Conservation (phyloP, 2,113 vertebrate species). For the Gymnarchus niloticus region DNA sequence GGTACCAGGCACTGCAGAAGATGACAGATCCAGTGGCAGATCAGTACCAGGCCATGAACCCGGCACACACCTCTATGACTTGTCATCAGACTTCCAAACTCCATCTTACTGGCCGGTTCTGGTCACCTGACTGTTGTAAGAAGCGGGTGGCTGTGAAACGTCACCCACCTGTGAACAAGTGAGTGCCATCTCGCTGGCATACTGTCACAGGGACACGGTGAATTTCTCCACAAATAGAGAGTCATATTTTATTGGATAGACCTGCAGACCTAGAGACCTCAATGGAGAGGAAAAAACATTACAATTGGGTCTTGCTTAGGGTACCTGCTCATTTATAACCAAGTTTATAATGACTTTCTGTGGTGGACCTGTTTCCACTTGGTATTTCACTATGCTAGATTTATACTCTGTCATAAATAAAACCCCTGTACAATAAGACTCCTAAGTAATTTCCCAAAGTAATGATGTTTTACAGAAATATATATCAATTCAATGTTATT, state of each 20-base stretch:
- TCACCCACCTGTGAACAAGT: neutral
- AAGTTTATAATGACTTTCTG: constrained; percentile 65
- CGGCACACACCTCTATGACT: neutral
- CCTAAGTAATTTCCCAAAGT: constrained; percentile 37
- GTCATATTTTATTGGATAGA: constrained; percentile 33
- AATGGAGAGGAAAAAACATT: constrained; percentile 41
- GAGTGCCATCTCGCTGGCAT: neutral
- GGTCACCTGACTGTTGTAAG: neutral
- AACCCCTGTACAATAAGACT: constrained; percentile 36
- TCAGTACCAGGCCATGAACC: neutral
- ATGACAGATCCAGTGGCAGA: neutral
- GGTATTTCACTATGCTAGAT: constrained; percentile 29
- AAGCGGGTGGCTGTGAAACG: neutral
- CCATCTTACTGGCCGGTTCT: neutral
- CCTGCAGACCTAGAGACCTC: constrained; percentile 34
- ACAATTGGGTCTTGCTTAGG: constrained; percentile 57
- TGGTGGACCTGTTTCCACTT: constrained; percentile 33
- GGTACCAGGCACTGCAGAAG: neutral
- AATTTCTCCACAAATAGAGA: neutral
- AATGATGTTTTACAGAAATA: constrained; percentile 42
- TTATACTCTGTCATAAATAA: constrained; percentile 37
- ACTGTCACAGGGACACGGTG: neutral
- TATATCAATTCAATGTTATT: constrained; percentile 28
- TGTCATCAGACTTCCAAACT: neutral
- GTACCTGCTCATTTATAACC: constrained; percentile 60